Evolutionary conservation across 1,140 invertebrate species (phyloP).

Genomic region (Sycophaga agraensis): DNA sequence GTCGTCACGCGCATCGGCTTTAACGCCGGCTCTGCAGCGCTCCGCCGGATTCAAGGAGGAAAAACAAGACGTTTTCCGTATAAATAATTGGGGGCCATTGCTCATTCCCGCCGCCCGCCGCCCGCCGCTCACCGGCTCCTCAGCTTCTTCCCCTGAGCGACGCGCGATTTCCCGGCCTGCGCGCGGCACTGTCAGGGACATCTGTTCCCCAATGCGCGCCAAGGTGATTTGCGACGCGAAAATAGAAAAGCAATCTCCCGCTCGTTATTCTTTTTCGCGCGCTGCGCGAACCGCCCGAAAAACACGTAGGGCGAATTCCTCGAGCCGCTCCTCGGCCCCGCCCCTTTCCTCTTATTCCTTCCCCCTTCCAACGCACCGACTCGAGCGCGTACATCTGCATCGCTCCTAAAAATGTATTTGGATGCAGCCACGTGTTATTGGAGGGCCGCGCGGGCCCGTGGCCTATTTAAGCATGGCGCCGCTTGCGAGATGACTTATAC

Average conservation of each 20-base stretch:
- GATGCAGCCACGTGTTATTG: neutral
- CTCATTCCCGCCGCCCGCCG: too few species aligned
- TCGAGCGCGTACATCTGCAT: too few species aligned
- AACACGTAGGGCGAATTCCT: conserved; percentile 11
- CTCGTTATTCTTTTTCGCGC: conserved; percentile 16
- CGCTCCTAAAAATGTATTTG: neutral
- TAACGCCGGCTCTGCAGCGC: too few species aligned
- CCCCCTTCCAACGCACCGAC: neutral
- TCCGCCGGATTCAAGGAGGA: too few species aligned
- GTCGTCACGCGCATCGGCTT: too few species aligned
- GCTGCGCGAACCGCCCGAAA: neutral
- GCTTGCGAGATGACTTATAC: too few species aligned
- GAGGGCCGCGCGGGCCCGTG: too few species aligned
- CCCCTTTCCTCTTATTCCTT: neutral
- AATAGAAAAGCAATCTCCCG: conserved; percentile 26
- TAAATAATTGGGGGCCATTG: too few species aligned
- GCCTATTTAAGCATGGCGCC: too few species aligned
- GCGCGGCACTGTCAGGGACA: conserved; percentile 10
- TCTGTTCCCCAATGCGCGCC: neutral
- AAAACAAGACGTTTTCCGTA: too few species aligned
- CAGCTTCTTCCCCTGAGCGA: too few species aligned
- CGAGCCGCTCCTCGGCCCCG: neutral
- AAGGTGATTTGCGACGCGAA: conserved; percentile 21
- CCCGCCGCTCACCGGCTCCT: too few species aligned
- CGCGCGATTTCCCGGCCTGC: neutral